Base-by-base conservation (phyloP, 2,113 vertebrate genomes). In the Butorides virescens region DNA sequence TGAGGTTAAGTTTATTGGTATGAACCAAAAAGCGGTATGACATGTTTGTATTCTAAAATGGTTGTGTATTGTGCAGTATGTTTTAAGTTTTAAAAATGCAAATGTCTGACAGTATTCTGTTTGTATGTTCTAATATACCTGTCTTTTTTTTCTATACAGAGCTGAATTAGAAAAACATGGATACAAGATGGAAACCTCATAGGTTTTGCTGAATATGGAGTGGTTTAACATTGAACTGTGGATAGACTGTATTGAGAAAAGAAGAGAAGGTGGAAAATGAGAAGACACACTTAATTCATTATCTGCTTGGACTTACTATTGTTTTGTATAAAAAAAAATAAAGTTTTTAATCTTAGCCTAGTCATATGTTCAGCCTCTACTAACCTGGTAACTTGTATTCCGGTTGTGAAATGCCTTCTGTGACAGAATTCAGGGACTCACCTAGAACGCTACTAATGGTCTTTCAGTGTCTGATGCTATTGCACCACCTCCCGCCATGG, bases 151-250 rank as follows among this genome's bases (percentile, higher is more conserved):
- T 88, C 82, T 86, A 27, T 96, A n/a, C 97, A 99, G 99, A 98
- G 99, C 99, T 89, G 99, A 99, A 98, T 97, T 99, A 97, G 99
- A 99, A 98, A 99, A 99, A 97, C 99, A 99, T 80, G 99, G 99
- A 89, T 99, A 99, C 98, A 99, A 99, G 98, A 99, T 99, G 99
- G 99, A 99, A 98, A 99, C 99, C 2, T 99, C 99, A 14, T 99
- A 99, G 98, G 89, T 90, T 96, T 97, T 82, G 79, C 39, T 66
- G 93, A 91, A 94, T 86, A 82, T 93, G 83, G 77, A 61, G 52
- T 83, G 58, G 83, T 92, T 75, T 95, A 70, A 81, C 77, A 56
- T 49, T 97, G 94, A 97, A 97, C 96, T 97, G 76, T 97, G 92
- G 91, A 95, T 36, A 95, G 89, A 90, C 93, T 94, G 9, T 92